A percentile compares a stretch with the other conserved stretches of the same genome.
Evolutionary conservation across 2,113 vertebrate species (phyloP).

Genomic region (Dunckerocampus dactyliophorus): DNA sequence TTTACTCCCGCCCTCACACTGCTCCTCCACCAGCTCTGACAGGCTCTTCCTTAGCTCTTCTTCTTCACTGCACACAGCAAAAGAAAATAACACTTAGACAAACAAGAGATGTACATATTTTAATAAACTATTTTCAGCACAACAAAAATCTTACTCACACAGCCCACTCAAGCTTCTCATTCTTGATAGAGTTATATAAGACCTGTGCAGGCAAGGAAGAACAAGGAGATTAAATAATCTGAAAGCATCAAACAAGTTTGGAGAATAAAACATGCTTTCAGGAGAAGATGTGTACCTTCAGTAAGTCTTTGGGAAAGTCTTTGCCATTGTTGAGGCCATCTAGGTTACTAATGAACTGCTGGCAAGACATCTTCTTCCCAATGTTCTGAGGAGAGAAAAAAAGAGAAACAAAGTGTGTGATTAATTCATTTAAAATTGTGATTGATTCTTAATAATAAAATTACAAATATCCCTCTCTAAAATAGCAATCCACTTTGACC

Average conservation of each 20-base stretch:
- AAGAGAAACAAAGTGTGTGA: conserved; percentile 13
- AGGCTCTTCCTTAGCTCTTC: conserved; percentile 95
- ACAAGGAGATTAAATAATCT: not conserved
- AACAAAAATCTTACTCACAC: conserved; percentile 81
- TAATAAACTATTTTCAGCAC: conserved; percentile 13
- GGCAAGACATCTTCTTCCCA: conserved; percentile 97
- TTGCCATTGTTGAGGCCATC: conserved; percentile 90
- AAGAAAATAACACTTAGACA: conserved; percentile 42
- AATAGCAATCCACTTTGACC: not conserved
- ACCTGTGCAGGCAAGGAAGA: conserved; percentile 70
- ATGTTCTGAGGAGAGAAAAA: conserved; percentile 82
- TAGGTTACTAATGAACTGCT: conserved; percentile 92
- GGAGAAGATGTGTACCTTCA: conserved; percentile 80
- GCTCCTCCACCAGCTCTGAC: conserved; percentile 95
- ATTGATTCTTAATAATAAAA: not conserved
- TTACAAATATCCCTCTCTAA: not conserved
- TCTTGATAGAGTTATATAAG: conserved; percentile 97
- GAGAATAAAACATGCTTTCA: not conserved
- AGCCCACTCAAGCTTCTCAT: conserved; percentile 97
- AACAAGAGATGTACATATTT: conserved; percentile 12
- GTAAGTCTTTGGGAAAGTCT: conserved; percentile 91
- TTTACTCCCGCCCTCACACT: conserved; percentile 85
- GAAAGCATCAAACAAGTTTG: not conserved
- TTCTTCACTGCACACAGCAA: conserved; percentile 79
- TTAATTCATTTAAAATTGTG: no score